Conservation (phyloP, 2,113 vertebrate species). For the Halichoeres trimaculatus region DNA sequence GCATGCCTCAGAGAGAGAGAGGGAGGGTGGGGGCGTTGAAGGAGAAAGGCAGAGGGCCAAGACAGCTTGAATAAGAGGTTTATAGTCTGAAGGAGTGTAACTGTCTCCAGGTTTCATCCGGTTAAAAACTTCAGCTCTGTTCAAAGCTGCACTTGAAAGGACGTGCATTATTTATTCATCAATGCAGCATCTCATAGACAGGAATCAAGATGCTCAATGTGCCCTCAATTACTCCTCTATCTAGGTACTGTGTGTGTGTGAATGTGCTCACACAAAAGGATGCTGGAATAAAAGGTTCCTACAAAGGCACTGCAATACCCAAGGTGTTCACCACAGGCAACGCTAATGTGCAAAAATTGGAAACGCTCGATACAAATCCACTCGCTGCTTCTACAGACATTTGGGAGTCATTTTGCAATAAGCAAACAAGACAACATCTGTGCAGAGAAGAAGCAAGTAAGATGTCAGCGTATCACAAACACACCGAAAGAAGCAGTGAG, state of each 20-base stretch:
- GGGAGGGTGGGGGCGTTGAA: constrained; percentile 13
- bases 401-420: constrained; percentile 30
- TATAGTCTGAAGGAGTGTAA: constrained; percentile 33
- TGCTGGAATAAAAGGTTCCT: constrained; percentile 24
- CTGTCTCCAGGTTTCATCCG: constrained; percentile 63
- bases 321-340: constrained; percentile 13
- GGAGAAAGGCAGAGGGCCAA: constrained; percentile 29
- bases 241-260: constrained; percentile 23
- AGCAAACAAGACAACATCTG: constrained; percentile 44
- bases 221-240: constrained; percentile 58
- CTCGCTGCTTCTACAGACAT: constrained; percentile 1
- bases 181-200: constrained; percentile 59
- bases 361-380: constrained; percentile 10
- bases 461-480: constrained; percentile 12
- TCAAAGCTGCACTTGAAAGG: constrained; percentile 77
- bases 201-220: constrained; percentile 55
- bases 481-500: constrained; percentile 8
- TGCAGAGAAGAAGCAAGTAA: constrained; percentile 22
- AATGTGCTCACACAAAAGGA: constrained; percentile 47
- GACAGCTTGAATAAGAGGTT: constrained; percentile 46
- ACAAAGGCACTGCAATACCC: constrained; percentile 1
- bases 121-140: constrained; percentile 71
- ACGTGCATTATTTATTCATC: constrained; percentile 77
- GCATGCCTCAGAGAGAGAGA: constrained; percentile 9
- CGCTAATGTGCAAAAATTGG: background rate